Base-by-base conservation (phyloP, 2,113 vertebrate species). In the Lycocorax pyrrhopterus region DNA sequence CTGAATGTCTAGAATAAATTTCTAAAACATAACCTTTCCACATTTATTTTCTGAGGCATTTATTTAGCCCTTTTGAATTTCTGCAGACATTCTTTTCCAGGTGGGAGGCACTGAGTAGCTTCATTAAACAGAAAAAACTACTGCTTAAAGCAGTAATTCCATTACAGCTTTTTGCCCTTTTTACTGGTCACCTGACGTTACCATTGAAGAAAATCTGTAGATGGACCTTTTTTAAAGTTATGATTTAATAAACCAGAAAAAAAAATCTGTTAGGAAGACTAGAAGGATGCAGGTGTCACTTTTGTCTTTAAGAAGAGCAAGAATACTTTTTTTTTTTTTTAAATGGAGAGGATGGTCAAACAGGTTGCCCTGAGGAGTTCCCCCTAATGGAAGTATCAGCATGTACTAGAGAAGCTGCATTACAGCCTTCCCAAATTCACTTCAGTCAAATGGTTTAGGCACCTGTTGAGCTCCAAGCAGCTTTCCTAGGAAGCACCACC, bases 21-120 rank as follows among this genome's bases (percentile, higher is more conserved):
- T 87, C 78, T 74, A 74, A 95, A 96, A 81, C 43, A 69, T 35
- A 96, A 85, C 43, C 44, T 85, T 95, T 87, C 63, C 63, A 83
- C 51, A 46, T 83, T 85, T 93, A 68, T 92, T 96, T 92, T 87
- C 73, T 79, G 33, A 87, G 58, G 53, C 77, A 76, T 87, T 87
- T 91, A 82, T 91, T 89, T 53, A 87, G 81, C 53, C 74, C 33
- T 69, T 87, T 62, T 59, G 58, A 87, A 75, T 92, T 93, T 90
- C 49, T 75, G 79, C 37, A 76, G 44, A 79, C 37, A 79, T 27
- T 69, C 69, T 55, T 91, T 87, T 76, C 27, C 46, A 93, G 53
- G 55, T 2, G 0, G 88, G 62, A 75, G 26, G 60, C 46, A 82
- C 7, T 29, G 58, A 73, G 25, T 7, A 77, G 53, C 62, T 95